These are phyloP conservation scores for Sebastes steindachneri DNA, from an alignment of 2,797 vertebrate genomes.

Conservation along the genomic window DNA sequence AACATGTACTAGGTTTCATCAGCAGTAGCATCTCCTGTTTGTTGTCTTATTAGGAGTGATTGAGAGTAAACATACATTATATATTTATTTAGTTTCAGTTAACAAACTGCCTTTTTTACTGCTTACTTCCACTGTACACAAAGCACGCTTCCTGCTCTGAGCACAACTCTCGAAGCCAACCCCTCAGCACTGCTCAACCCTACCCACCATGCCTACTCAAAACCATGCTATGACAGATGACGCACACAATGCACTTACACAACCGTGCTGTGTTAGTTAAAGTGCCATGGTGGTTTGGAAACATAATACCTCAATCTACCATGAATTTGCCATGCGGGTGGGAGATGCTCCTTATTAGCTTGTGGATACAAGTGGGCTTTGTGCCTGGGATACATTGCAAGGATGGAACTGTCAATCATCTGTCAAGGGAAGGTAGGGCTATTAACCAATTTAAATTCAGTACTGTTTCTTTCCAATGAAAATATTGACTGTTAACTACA, in stretches of 20 bases:
- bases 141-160: constrained; percentile 79
- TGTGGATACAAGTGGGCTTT: constrained; percentile 52
- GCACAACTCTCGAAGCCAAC: constrained; percentile 60
- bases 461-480: background rate
- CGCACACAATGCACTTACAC: constrained; percentile 1
- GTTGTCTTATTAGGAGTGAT: background rate
- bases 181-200: constrained; percentile 23
- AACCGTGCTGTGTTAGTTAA: background rate
- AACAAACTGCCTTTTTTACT: constrained; percentile 14
- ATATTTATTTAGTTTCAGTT: background rate
- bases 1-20: background rate
- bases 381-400: background rate
- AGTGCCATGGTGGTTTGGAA: constrained; percentile 35
- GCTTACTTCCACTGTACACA: constrained; percentile 44
- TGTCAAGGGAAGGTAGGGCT: constrained; percentile 85
- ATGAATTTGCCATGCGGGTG: constrained; percentile 64
- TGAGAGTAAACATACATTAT: background rate
- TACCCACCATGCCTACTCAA: constrained; percentile 12
- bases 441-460: background rate
- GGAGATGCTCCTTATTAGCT: constrained; percentile 51
- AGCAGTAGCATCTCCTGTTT: background rate
- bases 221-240: background rate
- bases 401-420: constrained; percentile 20
- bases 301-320: background rate
- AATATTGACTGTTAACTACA: background rate